Evolutionary conservation across 2,888 invertebrate genomes (phyloP).

Genomic region (Megamerina dolium): DNA sequence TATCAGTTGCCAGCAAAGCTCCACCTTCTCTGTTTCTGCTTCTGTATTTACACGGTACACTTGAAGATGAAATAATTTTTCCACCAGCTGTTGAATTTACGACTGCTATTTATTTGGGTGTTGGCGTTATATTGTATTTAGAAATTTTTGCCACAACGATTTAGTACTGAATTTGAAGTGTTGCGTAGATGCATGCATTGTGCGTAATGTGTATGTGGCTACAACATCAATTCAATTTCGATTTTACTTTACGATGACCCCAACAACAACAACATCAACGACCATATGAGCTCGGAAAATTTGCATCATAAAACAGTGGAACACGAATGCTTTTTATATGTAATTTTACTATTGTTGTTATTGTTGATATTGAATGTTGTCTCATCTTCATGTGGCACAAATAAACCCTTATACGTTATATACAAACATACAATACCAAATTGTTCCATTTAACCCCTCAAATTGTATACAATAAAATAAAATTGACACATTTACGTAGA

Average conservation of each 20-base stretch:
- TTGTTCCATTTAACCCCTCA: not conserved
- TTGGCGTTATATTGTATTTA: too few species aligned
- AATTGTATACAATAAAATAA: not conserved
- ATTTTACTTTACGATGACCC: not conserved
- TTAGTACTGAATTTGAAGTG: too few species aligned
- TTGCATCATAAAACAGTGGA: slow-evolving; percentile 1
- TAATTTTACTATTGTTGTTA: too few species aligned
- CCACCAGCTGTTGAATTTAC: not conserved
- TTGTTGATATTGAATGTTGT: too few species aligned
- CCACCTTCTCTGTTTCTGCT: not conserved
- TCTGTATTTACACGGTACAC: not conserved
- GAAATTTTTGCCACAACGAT: too few species aligned
- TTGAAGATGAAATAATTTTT: not conserved
- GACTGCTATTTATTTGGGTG: not conserved
- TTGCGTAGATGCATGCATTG: too few species aligned
- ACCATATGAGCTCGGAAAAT: too few species aligned
- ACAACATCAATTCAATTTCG: slow-evolving; percentile 6
- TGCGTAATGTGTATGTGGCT: too few species aligned
- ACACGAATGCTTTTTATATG: not conserved
- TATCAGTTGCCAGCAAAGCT: too few species aligned
- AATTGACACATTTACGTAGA: not conserved
- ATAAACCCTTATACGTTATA: too few species aligned
- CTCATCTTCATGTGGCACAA: too few species aligned
- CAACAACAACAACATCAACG: not conserved
- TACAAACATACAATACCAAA: not conserved